Evolutionary conservation across 1,140 invertebrate species (phyloP), one percentile per base, ranked within the genome.

Genomic region (Zaprionus vittiger): DNA sequence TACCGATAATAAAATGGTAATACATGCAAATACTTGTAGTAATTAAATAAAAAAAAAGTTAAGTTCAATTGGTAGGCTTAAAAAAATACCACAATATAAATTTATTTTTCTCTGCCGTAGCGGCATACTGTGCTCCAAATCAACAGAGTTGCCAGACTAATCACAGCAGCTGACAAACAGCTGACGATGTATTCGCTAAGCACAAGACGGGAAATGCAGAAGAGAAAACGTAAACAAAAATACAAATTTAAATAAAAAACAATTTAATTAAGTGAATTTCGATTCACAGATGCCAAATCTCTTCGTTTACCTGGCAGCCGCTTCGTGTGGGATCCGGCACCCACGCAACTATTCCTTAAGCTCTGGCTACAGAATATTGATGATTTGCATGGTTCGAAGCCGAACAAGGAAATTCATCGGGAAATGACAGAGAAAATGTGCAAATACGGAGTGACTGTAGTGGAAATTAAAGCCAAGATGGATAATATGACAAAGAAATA

Each of bases 391-490:
- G 52, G 54, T 0, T 3, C 3, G 0, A 28, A 54, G 11, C 17
- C 11, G 1, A 65, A 63, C 0, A 38, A 28, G 9, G 20, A 61
- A 1, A 52, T 85, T 15, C 55, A 79, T 44, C 38, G 24, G n/a
- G 66, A 82, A 60, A 82, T 85, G 20, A 71, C 76, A 0, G 31
- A 55, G 0, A 31, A 82, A 44, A 63, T 85, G 63, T 7, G 34
- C 1, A 22, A 64, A 12, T 76, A 79, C 31, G 57, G 62, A 1
- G 15, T 56, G 3, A 81, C 47, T 4, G 17, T n/a, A 4, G 15
- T 24, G 9, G 83, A 85, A 26, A 31, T 85, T 0, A 85, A 77
- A 22, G 60, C 57, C 12, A 79, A 79, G 71, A 57, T 86, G n/a
- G 79, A 82, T 22, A 67, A 65, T 20, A 59, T 86, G 34, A 60